phyloP scores from a whole-genome alignment of 1,140 invertebrate species.

The Sminthurinus signatus region DNA sequence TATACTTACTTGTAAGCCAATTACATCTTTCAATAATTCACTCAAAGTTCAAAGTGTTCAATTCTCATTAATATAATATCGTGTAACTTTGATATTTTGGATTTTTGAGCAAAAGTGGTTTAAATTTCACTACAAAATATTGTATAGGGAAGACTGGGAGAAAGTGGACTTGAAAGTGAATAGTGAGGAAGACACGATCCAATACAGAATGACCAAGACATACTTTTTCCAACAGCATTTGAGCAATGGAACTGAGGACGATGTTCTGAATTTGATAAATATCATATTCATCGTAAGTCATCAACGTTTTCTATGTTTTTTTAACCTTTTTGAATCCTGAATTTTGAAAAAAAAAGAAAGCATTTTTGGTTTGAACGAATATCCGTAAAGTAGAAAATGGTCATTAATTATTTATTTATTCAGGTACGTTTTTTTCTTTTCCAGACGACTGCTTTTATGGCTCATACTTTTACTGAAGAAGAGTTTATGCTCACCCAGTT shows the following conservation, averaged over 20 bases:
- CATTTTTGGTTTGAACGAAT: no score
- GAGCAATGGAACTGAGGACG: conserved; percentile 17
- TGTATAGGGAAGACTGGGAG: conserved; percentile 16
- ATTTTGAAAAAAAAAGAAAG: no score
- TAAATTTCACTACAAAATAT: background rate
- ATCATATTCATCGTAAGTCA: conserved; percentile 23
- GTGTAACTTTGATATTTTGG: background rate
- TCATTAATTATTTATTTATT: background rate
- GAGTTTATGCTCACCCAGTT: conserved; percentile 8
- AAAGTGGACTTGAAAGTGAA: conserved; percentile 22
- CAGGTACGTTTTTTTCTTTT: background rate
- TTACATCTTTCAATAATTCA: background rate
- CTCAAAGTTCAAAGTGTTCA: background rate
- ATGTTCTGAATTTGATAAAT: conserved; percentile 29
- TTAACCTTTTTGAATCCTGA: no score
- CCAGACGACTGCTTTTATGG: conserved; percentile 22
- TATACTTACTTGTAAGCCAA: conserved; percentile 49
- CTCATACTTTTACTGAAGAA: conserved; percentile 3
- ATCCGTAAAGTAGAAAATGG: no score
- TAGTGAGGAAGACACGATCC: conserved; percentile 11
- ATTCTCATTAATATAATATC: background rate
- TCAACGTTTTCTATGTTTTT: background rate
- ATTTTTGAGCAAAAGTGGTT: background rate
- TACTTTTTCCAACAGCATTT: conserved; percentile 18
- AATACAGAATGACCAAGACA: conserved; percentile 2